phyloP scores from a whole-genome alignment of 2,113 vertebrate species.

The Furnarius figulus region DNA sequence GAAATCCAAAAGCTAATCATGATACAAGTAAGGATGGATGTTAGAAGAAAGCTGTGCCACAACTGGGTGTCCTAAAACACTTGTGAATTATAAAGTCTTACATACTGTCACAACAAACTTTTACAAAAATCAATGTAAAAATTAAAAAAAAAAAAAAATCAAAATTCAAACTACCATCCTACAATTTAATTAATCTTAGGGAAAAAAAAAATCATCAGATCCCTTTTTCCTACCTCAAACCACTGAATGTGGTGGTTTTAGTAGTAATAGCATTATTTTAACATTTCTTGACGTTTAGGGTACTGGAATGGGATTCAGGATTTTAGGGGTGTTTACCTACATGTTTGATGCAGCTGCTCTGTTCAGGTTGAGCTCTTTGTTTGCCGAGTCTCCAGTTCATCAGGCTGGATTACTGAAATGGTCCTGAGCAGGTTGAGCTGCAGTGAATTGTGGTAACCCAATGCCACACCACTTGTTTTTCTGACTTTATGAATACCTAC shows the following conservation, averaged over 20 bases:
- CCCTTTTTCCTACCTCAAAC: neutral
- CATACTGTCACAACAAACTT: neutral
- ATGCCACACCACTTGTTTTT: neutral
- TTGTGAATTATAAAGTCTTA: neutral
- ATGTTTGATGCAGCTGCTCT: neutral
- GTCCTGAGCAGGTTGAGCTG: neutral
- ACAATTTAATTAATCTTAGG: neutral
- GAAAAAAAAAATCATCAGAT: neutral
- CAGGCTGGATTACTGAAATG: too few relatives aligned
- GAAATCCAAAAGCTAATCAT: neutral
- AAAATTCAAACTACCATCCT: neutral
- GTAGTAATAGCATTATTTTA: neutral
- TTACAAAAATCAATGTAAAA: neutral
- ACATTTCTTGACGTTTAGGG: neutral
- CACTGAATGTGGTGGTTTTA: neutral
- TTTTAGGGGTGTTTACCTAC: neutral
- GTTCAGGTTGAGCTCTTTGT: neutral
- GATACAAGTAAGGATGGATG: neutral
- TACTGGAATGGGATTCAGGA: neutral
- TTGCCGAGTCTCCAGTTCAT: neutral
- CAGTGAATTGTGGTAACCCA: neutral
- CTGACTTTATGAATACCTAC: neutral
- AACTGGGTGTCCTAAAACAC: fast-evolving
- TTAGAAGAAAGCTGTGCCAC: neutral
- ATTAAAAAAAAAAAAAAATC: neutral